Evolutionary conservation across 2,888 invertebrate species (phyloP), one percentile per base, ranked within the genome.

Genomic region (Nemotelus nigrinus): DNA sequence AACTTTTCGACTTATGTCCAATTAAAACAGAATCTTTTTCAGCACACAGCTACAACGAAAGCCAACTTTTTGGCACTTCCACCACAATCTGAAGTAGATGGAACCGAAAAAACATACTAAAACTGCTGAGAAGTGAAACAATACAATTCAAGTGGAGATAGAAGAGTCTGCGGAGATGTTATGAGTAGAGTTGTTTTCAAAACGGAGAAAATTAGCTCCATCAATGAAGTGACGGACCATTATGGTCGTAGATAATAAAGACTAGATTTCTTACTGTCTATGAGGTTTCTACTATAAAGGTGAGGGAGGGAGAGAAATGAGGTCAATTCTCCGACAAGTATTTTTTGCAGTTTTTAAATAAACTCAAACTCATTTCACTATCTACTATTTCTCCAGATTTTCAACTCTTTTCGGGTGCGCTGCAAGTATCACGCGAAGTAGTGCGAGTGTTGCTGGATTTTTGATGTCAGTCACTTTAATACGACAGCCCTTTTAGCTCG

Each of bases 1-100:
- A 47, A 70, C 70, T 70, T 70, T 55, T 41, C 55, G 70, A 70
- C 70, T 70, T 55, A 55, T 39, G 70, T 53, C 70, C 70, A 70
- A 70, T 70, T 70, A 70, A 70, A 70, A 25, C 25, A 70, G 55
- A 55, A 70, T 70, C 70, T 53, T 65, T 10, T 45, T 53, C 53
- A 8, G 25, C 41, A 41, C 47, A 5, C 70, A n/a, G 43, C 39
- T 25, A 25, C 25, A 25, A 25, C 1, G 25, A 25, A 25, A 25
- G 25, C 25, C 25, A 25, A 25, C 25, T 25, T 25, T 25, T 25
- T 25, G 25, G 25, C 25, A 25, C 25, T 25, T 25, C 25, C 1
- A 25, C 25, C 25, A 25, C 25, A 25, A 25, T 25, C 0, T 25
- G 25, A 25, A 25, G 25, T 25, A 25, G 25, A 25, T 25, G 25